Conservation (phyloP, 1,140 invertebrate genomes). For the Wiebesia pumilae region DNA sequence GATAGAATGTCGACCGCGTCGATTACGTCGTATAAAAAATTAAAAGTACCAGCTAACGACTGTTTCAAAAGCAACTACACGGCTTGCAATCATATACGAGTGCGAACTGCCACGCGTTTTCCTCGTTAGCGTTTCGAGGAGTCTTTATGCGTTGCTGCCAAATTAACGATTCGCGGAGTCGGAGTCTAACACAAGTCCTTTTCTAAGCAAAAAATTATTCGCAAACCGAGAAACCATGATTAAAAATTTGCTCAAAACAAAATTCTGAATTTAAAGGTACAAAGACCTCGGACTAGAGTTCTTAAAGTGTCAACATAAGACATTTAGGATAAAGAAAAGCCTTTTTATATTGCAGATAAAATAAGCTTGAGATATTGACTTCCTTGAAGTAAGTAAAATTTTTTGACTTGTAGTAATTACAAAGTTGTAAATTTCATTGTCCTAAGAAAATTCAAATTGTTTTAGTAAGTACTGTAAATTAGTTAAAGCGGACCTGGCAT, state of each 20-base stretch:
- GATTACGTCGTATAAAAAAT: no score
- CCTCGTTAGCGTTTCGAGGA: conserved; percentile 10
- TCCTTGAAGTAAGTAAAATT: not conserved
- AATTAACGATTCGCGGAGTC: not conserved
- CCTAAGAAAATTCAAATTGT: no score
- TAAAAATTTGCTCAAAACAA: no score
- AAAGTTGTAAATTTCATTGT: not conserved
- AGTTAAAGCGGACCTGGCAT: not conserved
- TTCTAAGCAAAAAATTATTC: no score
- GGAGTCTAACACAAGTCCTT: no score
- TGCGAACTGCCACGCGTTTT: not conserved
- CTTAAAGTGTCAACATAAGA: not conserved
- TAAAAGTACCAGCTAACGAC: no score
- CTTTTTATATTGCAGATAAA: not conserved
- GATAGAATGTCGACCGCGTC: no score
- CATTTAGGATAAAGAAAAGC: not conserved
- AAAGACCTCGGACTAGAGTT: no score
- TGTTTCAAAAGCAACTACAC: no score
- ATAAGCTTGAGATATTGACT: no score
- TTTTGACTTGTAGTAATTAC: not conserved
- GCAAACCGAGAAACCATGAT: no score
- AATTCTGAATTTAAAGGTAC: no score
- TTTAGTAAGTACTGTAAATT: not conserved
- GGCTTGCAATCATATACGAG: not conserved
- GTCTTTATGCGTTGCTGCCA: not conserved